Conservation (phyloP, 2,888 invertebrate genomes). For the Mythimna albipuncta region DNA sequence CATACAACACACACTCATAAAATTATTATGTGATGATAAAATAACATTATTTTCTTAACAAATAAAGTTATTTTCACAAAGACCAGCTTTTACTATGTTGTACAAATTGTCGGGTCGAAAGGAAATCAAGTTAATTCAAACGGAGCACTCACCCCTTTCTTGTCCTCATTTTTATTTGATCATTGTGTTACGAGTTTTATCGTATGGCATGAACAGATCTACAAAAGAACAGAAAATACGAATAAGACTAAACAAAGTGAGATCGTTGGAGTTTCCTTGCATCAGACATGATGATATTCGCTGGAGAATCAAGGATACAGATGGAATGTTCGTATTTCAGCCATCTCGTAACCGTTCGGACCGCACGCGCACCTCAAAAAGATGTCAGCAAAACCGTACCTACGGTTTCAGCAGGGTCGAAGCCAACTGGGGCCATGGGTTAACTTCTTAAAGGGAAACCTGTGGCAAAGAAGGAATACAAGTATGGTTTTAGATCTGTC, state of each 20-base stretch:
- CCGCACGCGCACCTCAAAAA: no score
- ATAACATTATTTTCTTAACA: constrained; percentile 21
- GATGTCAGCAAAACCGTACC: no score
- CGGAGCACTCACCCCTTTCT: constrained; percentile 30
- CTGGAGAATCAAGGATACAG: no score
- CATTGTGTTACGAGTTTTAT: constrained; percentile 24
- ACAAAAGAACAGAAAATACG: constrained; percentile 7
- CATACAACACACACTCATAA: neutral
- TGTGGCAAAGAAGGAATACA: no score
- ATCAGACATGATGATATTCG: no score
- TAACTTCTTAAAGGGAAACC: no score
- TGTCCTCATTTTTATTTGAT: constrained; percentile 54
- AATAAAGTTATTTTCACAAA: constrained; percentile 27
- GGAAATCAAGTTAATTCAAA: constrained; percentile 51
- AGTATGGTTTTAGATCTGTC: no score
- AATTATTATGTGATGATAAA: no score
- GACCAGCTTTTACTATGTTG: constrained; percentile 1
- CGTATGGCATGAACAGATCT: constrained; percentile 9
- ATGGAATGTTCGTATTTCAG: no score
- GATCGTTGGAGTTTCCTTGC: neutral
- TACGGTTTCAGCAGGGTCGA: no score
- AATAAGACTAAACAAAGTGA: neutral
- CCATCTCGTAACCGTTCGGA: no score
- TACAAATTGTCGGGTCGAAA: constrained; percentile 58
- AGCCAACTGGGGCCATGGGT: no score